Percentiles rank a stretch among this genome's conserved stretches.
phyloP scores from a whole-genome alignment of 2,888 invertebrate species.

The Synanthedon tipuliformis region DNA sequence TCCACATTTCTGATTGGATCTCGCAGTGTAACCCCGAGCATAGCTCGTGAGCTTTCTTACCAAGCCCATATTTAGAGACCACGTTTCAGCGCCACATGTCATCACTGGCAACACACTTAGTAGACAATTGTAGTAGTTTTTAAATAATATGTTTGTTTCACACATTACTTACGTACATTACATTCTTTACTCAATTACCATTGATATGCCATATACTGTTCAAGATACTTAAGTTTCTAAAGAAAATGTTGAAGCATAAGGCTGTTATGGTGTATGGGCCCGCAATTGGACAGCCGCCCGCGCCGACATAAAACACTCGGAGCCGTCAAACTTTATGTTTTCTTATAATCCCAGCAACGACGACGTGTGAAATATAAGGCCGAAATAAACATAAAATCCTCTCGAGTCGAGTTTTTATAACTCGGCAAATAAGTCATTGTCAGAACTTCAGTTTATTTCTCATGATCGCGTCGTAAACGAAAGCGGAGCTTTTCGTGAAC shows the following conservation, averaged over 20 bases:
- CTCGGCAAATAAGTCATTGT: constrained; percentile 50
- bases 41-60: too few species aligned
- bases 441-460: constrained; percentile 32
- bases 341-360: constrained; percentile 41
- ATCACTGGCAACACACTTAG: too few species aligned
- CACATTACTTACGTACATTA: too few species aligned
- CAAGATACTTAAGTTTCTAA: constrained; percentile 7
- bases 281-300: constrained; percentile 2
- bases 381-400: constrained; percentile 44
- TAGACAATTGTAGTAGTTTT: too few species aligned
- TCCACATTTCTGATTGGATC: too few species aligned
- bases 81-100: too few species aligned
- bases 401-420: constrained; percentile 38
- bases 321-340: constrained; percentile 37
- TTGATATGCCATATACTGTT: too few species aligned
- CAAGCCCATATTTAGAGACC: too few species aligned
- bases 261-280: background rate
- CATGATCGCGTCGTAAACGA: constrained; percentile 39
- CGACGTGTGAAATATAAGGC: constrained; percentile 49
- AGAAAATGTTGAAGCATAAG: constrained; percentile 2
- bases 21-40: too few species aligned
- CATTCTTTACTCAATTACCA: constrained; percentile 13
- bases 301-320: constrained; percentile 26
- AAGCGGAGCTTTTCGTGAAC: constrained; percentile 24
- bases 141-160: too few species aligned